Percentiles rank a stretch among this genome's conserved stretches.
Conservation (phyloP, 2,113 vertebrate genomes). For the Gavia stellata region DNA sequence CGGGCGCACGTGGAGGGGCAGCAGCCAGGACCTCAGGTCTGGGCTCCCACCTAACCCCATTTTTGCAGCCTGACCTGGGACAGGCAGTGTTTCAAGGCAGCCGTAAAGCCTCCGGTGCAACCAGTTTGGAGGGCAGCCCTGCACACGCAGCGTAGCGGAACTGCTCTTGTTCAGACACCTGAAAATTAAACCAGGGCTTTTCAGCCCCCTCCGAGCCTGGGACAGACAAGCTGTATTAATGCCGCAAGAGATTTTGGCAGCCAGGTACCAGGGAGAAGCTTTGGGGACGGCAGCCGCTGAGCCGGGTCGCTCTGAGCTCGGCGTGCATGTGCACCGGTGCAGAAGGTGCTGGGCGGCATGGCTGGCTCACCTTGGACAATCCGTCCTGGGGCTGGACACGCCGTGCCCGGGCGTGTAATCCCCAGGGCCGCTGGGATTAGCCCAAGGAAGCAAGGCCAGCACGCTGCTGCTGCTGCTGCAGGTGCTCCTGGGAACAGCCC, state of each 20-base stretch:
- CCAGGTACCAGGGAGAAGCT: not conserved
- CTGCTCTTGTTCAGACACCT: too few relatives aligned
- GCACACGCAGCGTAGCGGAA: not conserved
- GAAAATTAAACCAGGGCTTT: not conserved
- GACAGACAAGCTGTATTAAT: not conserved
- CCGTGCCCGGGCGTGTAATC: rapidly evolving
- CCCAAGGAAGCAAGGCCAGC: not conserved
- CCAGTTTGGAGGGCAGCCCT: not conserved
- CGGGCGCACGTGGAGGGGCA: not conserved
- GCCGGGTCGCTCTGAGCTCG: rapidly evolving
- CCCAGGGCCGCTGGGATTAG: not conserved
- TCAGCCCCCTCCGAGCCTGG: not conserved
- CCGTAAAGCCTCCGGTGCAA: not conserved
- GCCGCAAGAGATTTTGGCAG: not conserved
- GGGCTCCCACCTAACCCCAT: not conserved
- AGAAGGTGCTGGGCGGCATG: not conserved
- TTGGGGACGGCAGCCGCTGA: not conserved
- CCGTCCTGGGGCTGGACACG: rapidly evolving
- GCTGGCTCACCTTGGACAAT: not conserved
- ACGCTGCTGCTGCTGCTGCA: rapidly evolving
- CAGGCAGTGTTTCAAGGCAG: too few relatives aligned
- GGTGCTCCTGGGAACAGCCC: not conserved
- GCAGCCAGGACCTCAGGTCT: not conserved
- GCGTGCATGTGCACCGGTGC: rapidly evolving
- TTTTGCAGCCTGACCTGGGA: not conserved